Base-by-base conservation (phyloP, 2,888 invertebrate species). In the Odontocerum albicorne region DNA sequence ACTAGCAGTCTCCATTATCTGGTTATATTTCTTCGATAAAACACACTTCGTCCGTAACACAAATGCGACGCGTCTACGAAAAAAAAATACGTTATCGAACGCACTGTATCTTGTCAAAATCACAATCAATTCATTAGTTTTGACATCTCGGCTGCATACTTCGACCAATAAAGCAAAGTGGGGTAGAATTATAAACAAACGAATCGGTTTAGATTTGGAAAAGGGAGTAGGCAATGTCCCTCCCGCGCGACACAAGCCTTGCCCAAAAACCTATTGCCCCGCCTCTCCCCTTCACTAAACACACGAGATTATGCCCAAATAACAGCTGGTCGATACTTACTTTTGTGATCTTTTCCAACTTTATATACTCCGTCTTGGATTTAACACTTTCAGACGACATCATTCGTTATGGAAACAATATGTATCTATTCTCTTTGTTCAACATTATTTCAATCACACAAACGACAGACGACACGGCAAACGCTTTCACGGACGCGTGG, bases 191-290 rank as follows among this genome's bases (percentile, higher is more conserved):
- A 36, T 47, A 47, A 47, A 36, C 47, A 47, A 35, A 47, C 35
- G 47, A 47, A 47, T 47, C 47, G 36, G 36, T 47, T 47, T 22
- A 22, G 47, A 71, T 75, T 75, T 74, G 68, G 74, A 72, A 72
- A 72, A 76, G 77, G 77, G 77, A 75, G 77, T 77, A 72, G 70
- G 77, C 75, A 70, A 68, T 50, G 54, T 58, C 70, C 73, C 67
- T 69, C 68, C 69, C 80, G 80, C 80, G 55, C 55, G 54, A 49
- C 54, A 49, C 55, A 49, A 55, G 55, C 55, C 55, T 43, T 55
- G 80, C 81, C 80, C 80, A 79, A 77, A 74, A 76, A 73, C 72
- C 66, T 70, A 56, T 74, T 70, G 77, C 77, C 75, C 77, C 76
- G 77, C 77, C 78, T 77, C 76, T 75, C 77, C 77, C 77, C 76